phyloP scores from a whole-genome alignment of 2,797 vertebrate genomes.

The Typhlichthys subterraneus region DNA sequence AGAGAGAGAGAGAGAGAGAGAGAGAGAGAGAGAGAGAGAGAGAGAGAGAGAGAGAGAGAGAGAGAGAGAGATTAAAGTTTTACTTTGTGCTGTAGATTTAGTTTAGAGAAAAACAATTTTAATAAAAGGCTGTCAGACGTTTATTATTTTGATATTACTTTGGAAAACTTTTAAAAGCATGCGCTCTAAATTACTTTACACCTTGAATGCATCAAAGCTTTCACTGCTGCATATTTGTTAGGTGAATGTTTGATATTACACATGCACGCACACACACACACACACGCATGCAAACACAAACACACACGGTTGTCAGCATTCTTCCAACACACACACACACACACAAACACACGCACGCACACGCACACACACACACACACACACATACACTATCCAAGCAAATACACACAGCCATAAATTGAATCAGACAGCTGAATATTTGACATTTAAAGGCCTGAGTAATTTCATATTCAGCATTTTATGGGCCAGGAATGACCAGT shows the following conservation, averaged over 20 bases:
- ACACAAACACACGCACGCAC: conserved; percentile 12
- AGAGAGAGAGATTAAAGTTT: conserved; percentile 60
- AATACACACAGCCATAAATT: conserved; percentile 51
- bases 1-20: neutral
- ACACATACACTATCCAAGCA: neutral
- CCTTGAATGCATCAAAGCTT: conserved; percentile 77
- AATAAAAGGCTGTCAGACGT: conserved; percentile 60
- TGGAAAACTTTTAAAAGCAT: conserved; percentile 70
- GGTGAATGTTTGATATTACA: conserved; percentile 53
- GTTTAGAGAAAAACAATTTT: conserved; percentile 60
- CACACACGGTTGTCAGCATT: conserved; percentile 6
- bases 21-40: no score
- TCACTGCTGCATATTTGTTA: conserved; percentile 47
- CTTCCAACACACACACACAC: conserved; percentile 5
- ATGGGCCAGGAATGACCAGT: conserved; percentile 61
- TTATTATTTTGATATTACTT: conserved; percentile 71
- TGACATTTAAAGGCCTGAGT: conserved; percentile 63
- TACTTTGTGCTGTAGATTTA: conserved; percentile 52
- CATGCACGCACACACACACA: conserved; percentile 32
- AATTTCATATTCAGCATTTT: conserved; percentile 73
- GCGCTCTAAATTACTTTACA: conserved; percentile 71
- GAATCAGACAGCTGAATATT: conserved; percentile 69
- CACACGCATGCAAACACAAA: conserved; percentile 35
- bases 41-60: conserved; percentile 21
- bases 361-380: conserved; percentile 8